Percentiles rank a stretch among this genome's conserved stretches.
Evolutionary conservation across 2,113 vertebrate genomes (phyloP).

Genomic region (Chionodraco myersi): DNA sequence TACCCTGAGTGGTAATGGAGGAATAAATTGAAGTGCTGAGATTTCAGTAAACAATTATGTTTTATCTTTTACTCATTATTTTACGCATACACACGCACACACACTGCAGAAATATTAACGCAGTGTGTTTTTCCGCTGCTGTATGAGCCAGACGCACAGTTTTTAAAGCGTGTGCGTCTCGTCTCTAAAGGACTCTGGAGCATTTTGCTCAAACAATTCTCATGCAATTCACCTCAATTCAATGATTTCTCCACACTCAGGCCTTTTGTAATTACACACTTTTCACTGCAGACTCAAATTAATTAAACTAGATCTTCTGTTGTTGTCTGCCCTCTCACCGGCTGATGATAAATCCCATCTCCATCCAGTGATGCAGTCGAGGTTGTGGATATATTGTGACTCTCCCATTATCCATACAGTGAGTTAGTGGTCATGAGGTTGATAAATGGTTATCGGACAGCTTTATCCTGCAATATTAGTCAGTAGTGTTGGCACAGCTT

Average conservation of each 20-base stretch:
- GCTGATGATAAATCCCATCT: slow-evolving; percentile 59
- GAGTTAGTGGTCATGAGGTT: slow-evolving; percentile 33
- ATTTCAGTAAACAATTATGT: slow-evolving; percentile 67
- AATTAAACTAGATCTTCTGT: slow-evolving; percentile 71
- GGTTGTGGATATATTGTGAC: slow-evolving; percentile 46
- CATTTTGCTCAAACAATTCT: slow-evolving; percentile 51
- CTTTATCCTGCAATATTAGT: slow-evolving; percentile 27
- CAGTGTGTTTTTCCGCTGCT: not conserved
- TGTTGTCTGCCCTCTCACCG: slow-evolving; percentile 54
- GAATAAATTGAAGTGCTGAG: slow-evolving; percentile 71
- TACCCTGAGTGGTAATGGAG: slow-evolving; percentile 68
- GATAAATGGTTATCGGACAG: slow-evolving; percentile 25
- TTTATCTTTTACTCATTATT: slow-evolving; percentile 77
- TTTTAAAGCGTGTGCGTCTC: slow-evolving; percentile 16
- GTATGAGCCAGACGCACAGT: slow-evolving; percentile 5
- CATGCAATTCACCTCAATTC: slow-evolving; percentile 61
- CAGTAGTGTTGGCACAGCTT: slow-evolving; percentile 18
- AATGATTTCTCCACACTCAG: slow-evolving; percentile 60
- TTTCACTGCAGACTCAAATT: slow-evolving; percentile 61
- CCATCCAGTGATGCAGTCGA: slow-evolving; percentile 31
- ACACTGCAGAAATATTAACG: slow-evolving; percentile 13
- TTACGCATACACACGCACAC: slow-evolving; percentile 32
- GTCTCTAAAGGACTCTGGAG: slow-evolving; percentile 45
- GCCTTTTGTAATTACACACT: slow-evolving; percentile 66
- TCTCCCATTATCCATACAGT: slow-evolving; percentile 40